These are phyloP conservation scores for Plotosus lineatus DNA, from an alignment of 2,113 vertebrate species.

Conservation along the genomic window DNA sequence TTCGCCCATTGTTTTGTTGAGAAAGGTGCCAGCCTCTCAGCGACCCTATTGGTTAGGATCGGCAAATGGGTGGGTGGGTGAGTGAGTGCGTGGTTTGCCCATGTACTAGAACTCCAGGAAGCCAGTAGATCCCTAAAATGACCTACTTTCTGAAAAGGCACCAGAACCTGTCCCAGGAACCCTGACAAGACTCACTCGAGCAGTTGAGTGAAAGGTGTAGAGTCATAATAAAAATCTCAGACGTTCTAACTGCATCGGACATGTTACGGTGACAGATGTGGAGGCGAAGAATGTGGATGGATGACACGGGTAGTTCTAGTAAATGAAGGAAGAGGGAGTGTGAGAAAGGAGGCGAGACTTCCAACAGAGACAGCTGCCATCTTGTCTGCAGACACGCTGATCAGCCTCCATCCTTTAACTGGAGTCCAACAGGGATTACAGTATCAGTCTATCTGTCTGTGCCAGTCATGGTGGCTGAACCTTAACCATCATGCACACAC, in stretches of 20 bases:
- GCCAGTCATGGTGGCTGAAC: slow-evolving; percentile 62
- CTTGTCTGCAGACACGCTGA: slow-evolving; percentile 49
- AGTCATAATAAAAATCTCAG: slow-evolving; percentile 32
- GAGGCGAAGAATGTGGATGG: slow-evolving; percentile 61
- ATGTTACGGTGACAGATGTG: slow-evolving; percentile 63
- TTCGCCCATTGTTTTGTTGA: too few relatives aligned
- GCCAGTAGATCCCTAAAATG: not conserved
- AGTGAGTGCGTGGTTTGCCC: not conserved
- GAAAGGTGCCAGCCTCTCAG: too few relatives aligned
- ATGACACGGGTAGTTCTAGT: not conserved
- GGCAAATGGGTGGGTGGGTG: too few relatives aligned
- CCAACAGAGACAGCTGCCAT: slow-evolving; percentile 61
- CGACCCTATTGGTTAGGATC: too few relatives aligned
- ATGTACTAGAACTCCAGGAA: not conserved
- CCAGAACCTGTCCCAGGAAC: not conserved
- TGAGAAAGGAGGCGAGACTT: slow-evolving; percentile 31
- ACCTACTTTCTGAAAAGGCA: not conserved
- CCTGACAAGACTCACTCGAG: not conserved
- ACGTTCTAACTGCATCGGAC: slow-evolving; percentile 33
- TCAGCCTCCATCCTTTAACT: slow-evolving; percentile 48
- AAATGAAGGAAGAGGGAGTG: not conserved
- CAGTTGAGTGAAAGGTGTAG: not conserved
- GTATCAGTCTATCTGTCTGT: slow-evolving; percentile 50
- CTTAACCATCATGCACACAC: slow-evolving; percentile 16
- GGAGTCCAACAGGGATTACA: slow-evolving; percentile 48